Base-by-base conservation (phyloP, 2,797 vertebrate species). In the Australoheros facetus region DNA sequence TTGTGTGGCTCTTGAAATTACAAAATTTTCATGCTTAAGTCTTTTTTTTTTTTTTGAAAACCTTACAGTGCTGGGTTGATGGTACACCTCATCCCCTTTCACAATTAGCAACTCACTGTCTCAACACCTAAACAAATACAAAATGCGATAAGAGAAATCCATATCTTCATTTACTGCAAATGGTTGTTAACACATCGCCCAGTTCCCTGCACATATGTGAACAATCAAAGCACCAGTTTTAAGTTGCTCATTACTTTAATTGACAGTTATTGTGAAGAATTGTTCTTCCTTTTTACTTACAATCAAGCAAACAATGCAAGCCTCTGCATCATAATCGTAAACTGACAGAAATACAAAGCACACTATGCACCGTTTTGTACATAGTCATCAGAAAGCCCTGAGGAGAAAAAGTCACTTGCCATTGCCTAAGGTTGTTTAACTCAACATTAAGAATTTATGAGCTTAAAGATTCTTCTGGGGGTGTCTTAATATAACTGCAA, bases 381-480 rank as follows among this genome's bases (percentile, higher is more conserved):
- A 84, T 83, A 79, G 84, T 86, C 85, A 87, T 83, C 75, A 86
- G 91, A 91, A 91, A 86, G 77, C 81, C 89, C 86, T 0, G 28
- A 91, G 88, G 86, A 85, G 77, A 84, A 86, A 77, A 56, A 71
- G 78, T 89, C 87, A 85, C 88, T 82, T 80, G 91, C 79, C 80
- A 6, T 73, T 7, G 79, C 91, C 89, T 89, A 76, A 56, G 76
- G 92, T 87, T 93, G 82, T 92, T 92, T 90, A 93, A 92, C 92
- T 88, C 59, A 73, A 87, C 90, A 92, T 95, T 92, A 94, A 94
- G 83, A 90, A 92, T 93, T 84, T 85, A 93, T 91, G 78, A 91
- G 89, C 59, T 87, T 85, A 81, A 89, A 83, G 79, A 87, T 83
- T 87, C 75, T 88, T 86, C 80, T 56, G 87, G 79, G 62, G 1